These are phyloP conservation scores for Neoscelio sp. DNA, from an alignment of 2,888 invertebrate species.

Conservation along the genomic window DNA sequence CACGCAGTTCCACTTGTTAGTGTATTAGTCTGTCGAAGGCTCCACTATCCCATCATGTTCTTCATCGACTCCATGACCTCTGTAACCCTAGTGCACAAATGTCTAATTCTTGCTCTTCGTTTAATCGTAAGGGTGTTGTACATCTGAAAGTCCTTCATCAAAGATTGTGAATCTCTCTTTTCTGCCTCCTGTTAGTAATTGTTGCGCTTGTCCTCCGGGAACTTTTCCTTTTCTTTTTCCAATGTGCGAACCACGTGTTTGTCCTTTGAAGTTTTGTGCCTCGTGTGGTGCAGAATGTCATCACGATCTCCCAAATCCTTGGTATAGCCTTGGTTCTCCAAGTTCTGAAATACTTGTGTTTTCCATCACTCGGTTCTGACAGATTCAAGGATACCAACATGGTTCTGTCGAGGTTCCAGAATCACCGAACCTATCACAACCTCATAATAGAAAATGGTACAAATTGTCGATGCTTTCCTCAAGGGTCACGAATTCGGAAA, in stretches of 20 bases:
- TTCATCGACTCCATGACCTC: conserved; percentile 47
- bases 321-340: conserved; percentile 89
- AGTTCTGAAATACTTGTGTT: conserved; percentile 90
- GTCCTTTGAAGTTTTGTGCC: conserved; percentile 69
- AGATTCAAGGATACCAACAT: no score
- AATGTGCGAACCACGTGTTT: conserved; percentile 61
- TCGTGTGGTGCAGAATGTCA: conserved; percentile 84
- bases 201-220: conserved; percentile 68
- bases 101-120: conserved; percentile 37
- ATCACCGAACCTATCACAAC: no score
- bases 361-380: no score
- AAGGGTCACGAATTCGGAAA: no score
- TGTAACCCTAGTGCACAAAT: conserved; percentile 55
- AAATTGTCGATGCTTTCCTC: no score
- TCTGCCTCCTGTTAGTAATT: conserved; percentile 28
- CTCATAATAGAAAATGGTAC: no score
- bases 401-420: no score
- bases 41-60: neutral
- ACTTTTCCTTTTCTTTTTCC: conserved; percentile 69
- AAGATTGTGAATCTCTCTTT: conserved; percentile 69
- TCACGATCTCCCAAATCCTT: conserved; percentile 87
- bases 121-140: no score
- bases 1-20: conserved; percentile 86
- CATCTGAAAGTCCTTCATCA: conserved; percentile 17
- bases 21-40: conserved; percentile 24